A percentile compares a stretch with the other conserved stretches of the same genome.
phyloP scores from a whole-genome alignment of 1,140 invertebrate genomes.

The Zophobas atratus region DNA sequence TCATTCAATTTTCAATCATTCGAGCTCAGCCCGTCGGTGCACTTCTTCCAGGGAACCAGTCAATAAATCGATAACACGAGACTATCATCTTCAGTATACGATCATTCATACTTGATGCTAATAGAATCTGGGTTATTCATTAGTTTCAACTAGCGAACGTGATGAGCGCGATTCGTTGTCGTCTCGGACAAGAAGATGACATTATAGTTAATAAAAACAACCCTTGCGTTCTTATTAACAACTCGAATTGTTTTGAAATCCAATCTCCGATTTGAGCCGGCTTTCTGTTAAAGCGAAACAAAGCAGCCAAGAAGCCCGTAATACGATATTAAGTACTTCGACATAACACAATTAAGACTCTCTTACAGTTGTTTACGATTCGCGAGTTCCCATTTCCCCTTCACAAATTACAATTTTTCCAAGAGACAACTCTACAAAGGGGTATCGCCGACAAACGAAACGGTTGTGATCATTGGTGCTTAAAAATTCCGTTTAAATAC shows the following conservation, averaged over 20 bases:
- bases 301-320: slow-evolving; percentile 18
- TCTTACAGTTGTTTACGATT: slow-evolving; percentile 20
- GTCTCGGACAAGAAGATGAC: not conserved
- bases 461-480: slow-evolving; percentile 12
- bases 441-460: not conserved
- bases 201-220: slow-evolving; percentile 8
- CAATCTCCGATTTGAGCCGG: slow-evolving; percentile 16
- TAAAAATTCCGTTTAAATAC: not conserved
- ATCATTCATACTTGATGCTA: slow-evolving; percentile 25
- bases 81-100: slow-evolving; percentile 40
- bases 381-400: not conserved
- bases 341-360: slow-evolving; percentile 33
- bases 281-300: slow-evolving; percentile 2
- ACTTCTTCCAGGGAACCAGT: slow-evolving; percentile 36
- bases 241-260: slow-evolving; percentile 16
- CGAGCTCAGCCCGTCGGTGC: not conserved
- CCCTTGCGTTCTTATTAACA: slow-evolving; percentile 10
- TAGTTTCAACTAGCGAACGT: slow-evolving; percentile 3
- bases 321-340: slow-evolving; percentile 22
- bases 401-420: slow-evolving; percentile 11
- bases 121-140: slow-evolving; percentile 5
- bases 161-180: not conserved
- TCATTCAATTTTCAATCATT: slow-evolving; percentile 7
- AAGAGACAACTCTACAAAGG: not conserved
- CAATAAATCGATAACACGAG: slow-evolving; percentile 34